phyloP scores from a whole-genome alignment of 2,888 invertebrate genomes.

The Drosophila tripunctata region DNA sequence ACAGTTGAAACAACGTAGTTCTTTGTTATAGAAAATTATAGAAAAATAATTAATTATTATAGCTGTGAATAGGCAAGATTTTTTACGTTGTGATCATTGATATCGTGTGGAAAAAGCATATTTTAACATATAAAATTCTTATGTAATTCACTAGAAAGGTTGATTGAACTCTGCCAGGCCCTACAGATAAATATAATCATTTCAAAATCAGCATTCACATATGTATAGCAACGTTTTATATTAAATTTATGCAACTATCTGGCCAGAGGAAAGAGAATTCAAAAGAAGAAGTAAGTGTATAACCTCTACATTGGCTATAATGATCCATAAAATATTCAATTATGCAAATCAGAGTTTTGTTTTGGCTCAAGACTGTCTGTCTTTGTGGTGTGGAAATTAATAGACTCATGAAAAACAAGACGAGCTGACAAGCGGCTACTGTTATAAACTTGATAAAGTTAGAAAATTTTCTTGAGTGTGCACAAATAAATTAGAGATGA shows the following conservation, averaged over 20 bases:
- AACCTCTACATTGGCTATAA: background rate
- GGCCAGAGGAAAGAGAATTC: background rate
- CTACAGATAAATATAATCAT: conserved; percentile 25
- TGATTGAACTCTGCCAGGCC: conserved; percentile 57
- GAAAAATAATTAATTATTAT: conserved; percentile 26
- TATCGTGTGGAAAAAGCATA: too few species aligned
- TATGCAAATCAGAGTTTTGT: conserved; percentile 35
- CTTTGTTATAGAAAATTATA: conserved; percentile 29
- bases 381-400: conserved; percentile 62
- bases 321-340: conserved; percentile 50
- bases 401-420: conserved; percentile 48
- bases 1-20: conserved; percentile 27
- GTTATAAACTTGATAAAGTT: conserved; percentile 26
- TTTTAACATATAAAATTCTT: too few species aligned
- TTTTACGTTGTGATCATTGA: too few species aligned
- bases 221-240: conserved; percentile 36
- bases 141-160: conserved; percentile 28
- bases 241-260: conserved; percentile 37
- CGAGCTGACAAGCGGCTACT: conserved; percentile 60
- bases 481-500: conserved; percentile 65
- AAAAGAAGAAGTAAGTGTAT: conserved; percentile 2
- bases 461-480: conserved; percentile 44
- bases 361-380: conserved; percentile 30
- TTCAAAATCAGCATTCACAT: background rate
- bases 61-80: too few species aligned